These are phyloP conservation scores for Escarpia spicata DNA, from an alignment of 2,888 invertebrate species.

Conservation along the genomic window DNA sequence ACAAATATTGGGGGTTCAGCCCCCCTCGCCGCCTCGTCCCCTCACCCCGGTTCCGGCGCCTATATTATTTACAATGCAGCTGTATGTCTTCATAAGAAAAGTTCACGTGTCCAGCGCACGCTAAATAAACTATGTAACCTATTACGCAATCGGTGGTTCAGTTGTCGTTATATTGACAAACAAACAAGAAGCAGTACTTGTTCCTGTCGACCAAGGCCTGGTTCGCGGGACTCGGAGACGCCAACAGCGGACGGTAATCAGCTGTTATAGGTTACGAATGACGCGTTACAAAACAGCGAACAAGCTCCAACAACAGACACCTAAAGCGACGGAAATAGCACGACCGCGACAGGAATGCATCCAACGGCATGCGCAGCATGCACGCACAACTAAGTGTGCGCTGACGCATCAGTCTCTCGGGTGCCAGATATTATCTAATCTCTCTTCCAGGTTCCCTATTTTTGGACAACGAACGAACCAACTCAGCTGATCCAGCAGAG, in stretches of 20 bases:
- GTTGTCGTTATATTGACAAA: neutral
- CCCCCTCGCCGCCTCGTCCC: too few species aligned
- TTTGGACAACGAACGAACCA: neutral
- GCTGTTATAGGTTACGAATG: neutral
- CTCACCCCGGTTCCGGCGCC: too few species aligned
- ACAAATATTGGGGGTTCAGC: too few species aligned
- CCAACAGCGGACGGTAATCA: neutral
- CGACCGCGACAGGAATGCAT: neutral
- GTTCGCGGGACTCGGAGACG: neutral
- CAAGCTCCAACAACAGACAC: neutral
- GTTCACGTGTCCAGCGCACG: neutral
- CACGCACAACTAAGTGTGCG: neutral
- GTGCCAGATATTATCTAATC: constrained; percentile 3
- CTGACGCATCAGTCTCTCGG: neutral
- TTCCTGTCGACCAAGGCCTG: neutral
- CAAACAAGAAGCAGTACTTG: neutral
- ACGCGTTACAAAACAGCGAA: neutral
- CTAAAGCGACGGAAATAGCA: neutral
- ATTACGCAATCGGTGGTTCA: neutral
- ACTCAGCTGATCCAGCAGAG: neutral
- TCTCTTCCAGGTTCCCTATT: neutral
- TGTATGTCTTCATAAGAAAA: neutral
- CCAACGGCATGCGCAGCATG: neutral
- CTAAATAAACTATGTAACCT: neutral
- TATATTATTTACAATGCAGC: too few species aligned